Evolutionary conservation across 2,797 vertebrate species (phyloP), one percentile per base, ranked within the genome.

Genomic region (Gymnothorax javanicus): DNA sequence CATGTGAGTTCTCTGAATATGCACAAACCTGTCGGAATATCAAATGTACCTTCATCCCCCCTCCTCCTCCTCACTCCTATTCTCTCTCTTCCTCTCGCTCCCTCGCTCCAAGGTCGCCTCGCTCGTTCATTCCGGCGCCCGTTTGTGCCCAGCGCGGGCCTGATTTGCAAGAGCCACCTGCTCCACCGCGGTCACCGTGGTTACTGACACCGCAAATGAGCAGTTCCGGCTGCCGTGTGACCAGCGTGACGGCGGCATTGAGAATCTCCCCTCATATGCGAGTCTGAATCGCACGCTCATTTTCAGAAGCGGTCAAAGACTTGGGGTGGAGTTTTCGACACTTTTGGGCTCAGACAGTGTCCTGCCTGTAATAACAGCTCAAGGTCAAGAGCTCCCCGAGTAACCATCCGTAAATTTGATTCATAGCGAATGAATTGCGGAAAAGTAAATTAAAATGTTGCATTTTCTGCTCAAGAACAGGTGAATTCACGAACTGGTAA

Each of bases 11-110:
- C 86, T 43, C 62, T 83, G 57, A 83, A 81, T 86, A 69, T 71
- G 33, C 56, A 57, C 79, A 73, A 83, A 84, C 64, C 86, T 87
- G 81, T 87, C 82, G 59, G 64, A 87, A 83, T 87, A 82, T 50
- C 69, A 83, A 87, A 59, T 81, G 27, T 58, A 20, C 67, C 52
- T 57, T 27, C 71, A 13, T 25, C 75, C 15, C 43, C 43, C 57
- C 33, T 77, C 73, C 27, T 23, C 33, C 43, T 8, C 43, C 33
- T 73, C 71, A 8, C 7, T 12, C 25, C 69, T 85, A 15, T 5
- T 52, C 59, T 25, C 85, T 7, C 67, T 69, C 57, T 27, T 58
- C 57, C 25, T 52, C 75, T 17, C 52, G 23, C 85, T 27, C 73
- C 33, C 75, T 62, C 75, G 6, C 59, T 64, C 58, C 8, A 33